Evolutionary conservation across 2,797 vertebrate species (phyloP), one percentile per base, ranked within the genome.

Genomic region (Neosilurus hyrtlii): DNA sequence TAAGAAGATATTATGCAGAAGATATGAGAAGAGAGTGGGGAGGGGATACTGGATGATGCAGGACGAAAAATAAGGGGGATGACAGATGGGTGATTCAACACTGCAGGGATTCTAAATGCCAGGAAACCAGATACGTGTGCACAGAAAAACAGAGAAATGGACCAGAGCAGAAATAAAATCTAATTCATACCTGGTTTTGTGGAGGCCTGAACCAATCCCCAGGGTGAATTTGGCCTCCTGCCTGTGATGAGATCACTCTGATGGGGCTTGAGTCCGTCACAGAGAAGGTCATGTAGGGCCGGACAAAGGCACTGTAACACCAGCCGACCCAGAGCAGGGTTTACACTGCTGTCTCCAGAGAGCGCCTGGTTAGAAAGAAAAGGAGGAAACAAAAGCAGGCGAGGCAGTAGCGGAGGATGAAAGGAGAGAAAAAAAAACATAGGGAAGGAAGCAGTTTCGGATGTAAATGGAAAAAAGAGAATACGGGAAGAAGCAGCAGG

Each of bases 231-330:
- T 78, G 93, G 95, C 88, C 97, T 93, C 89, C 97, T 95, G 84
- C 98, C 98, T 0, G 96, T 94, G 86, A 99, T 98, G 35, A 99
- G 90, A 84, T 99, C 98, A 92, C 96, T 98, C 93, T 96, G 97
- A 91, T 97, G 96, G 0, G 97, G 97, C 89, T 97, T 99, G 85
- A 99, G 92, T 67, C 97, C 96, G 0, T 99, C 96, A 0, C 93
- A 94, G 91, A 99, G 94, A 92, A 99, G 80, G 83, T 90, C 91
- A 14, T 93, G 93, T 82, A 99, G 94, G 0, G 97, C 96, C 0
- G 96, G 97, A 88, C 97, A 99, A 77, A 99, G 94, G 49, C 94
- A 95, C 90, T 94, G 94, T 92, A 98, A 94, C 90, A 98, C 95
- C 91, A 99, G 91, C 30, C 96, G 95, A 22, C 96, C 97, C 88